Evolutionary conservation across 2,113 vertebrate genomes (phyloP).

Genomic region (Grammomys dolichurus): DNA sequence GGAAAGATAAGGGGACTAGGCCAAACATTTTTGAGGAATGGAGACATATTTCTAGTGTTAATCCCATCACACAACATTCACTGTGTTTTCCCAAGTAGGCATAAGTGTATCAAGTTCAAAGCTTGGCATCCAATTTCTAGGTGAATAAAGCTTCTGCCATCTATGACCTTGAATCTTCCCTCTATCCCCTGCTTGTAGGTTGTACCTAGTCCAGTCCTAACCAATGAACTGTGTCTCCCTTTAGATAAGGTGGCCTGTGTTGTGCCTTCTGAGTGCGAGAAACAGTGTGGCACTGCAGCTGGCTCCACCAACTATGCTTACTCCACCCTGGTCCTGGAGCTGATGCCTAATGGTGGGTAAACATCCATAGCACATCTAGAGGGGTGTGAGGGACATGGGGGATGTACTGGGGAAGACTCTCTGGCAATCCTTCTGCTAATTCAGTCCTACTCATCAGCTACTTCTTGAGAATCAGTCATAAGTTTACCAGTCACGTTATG

Average conservation of each 20-base stretch:
- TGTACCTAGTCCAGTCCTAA: neutral
- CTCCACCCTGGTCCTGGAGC: slow-evolving; percentile 90
- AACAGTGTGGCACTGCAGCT: slow-evolving; percentile 86
- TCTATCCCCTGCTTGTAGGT: neutral
- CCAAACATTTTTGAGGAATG: neutral
- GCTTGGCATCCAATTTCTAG: neutral
- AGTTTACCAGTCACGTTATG: neutral
- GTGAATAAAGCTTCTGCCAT: neutral
- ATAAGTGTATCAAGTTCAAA: neutral
- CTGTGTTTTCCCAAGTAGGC: neutral
- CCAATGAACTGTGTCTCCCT: slow-evolving; percentile 31
- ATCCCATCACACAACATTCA: neutral
- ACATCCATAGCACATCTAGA: slow-evolving; percentile 62
- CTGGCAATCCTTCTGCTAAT: neutral
- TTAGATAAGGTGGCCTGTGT: slow-evolving; percentile 91
- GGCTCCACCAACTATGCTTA: slow-evolving; percentile 92
- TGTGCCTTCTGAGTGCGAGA: slow-evolving; percentile 85
- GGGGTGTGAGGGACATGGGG: neutral
- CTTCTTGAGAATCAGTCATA: neutral
- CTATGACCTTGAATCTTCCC: neutral
- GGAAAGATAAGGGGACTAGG: neutral
- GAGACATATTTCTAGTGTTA: neutral
- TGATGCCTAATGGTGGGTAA: slow-evolving; percentile 91
- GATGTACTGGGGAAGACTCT: neutral
- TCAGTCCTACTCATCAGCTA: neutral